Percentiles rank a stretch among this genome's conserved stretches.
phyloP scores from a whole-genome alignment of 2,113 vertebrate species.

The Thunnus maccoyii region DNA sequence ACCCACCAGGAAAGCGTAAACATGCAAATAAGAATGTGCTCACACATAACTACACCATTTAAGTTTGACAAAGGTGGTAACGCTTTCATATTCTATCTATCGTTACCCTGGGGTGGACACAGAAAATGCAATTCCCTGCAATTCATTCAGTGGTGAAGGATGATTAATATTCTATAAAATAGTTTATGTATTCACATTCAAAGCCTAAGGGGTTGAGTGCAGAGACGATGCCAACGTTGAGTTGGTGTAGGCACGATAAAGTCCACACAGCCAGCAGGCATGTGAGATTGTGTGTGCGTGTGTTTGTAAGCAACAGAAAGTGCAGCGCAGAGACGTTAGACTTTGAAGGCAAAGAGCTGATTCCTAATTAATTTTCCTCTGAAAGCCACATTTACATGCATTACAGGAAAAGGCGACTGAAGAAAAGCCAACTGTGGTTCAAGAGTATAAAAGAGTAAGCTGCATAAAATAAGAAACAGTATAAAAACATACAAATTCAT shows the following conservation, averaged over 20 bases:
- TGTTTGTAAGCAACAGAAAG: constrained; percentile 63
- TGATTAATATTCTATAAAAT: constrained; percentile 80
- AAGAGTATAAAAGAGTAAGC: constrained; percentile 40
- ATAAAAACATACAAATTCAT: constrained; percentile 4
- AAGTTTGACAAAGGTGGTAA: constrained; percentile 52
- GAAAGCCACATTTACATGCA: constrained; percentile 66
- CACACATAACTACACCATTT: constrained; percentile 41
- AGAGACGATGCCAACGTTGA: constrained; percentile 56
- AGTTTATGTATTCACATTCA: constrained; percentile 70
- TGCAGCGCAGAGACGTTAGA: constrained; percentile 45
- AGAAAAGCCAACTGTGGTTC: constrained; percentile 48
- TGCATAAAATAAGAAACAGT: constrained; percentile 34
- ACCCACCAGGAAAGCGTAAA: constrained; percentile 36
- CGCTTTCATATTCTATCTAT: constrained; percentile 43
- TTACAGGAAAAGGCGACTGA: constrained; percentile 42
- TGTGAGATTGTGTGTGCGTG: constrained; percentile 7
- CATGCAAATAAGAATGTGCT: constrained; percentile 62
- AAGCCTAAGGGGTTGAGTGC: constrained; percentile 58
- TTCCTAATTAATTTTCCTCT: constrained; percentile 77
- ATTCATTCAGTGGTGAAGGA: constrained; percentile 57
- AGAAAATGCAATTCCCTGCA: constrained; percentile 49
- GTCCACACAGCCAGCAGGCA: constrained; percentile 43
- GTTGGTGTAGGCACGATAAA: constrained; percentile 61
- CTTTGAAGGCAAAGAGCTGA: constrained; percentile 77
- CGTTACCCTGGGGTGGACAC: constrained; percentile 53